Percentiles rank a stretch among this genome's conserved stretches.
Evolutionary conservation across 1,140 invertebrate species (phyloP).

Genomic region (Cotesia glomerata): DNA sequence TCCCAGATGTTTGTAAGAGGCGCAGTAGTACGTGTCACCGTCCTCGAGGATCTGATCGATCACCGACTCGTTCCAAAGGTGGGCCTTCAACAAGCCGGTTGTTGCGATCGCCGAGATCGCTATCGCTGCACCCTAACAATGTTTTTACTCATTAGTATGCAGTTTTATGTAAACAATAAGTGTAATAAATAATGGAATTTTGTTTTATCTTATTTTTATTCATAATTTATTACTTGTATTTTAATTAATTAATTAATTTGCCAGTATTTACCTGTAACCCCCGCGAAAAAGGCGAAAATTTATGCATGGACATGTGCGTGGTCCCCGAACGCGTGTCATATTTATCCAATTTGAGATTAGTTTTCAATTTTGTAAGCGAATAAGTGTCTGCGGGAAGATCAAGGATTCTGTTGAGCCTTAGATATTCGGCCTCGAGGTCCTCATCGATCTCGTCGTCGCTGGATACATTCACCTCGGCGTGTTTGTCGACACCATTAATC

Average conservation of each 20-base stretch:
- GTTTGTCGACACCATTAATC: slow-evolving; percentile 28
- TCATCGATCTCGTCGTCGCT: slow-evolving; percentile 47
- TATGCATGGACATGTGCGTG: slow-evolving; percentile 46
- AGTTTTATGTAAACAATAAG: neutral
- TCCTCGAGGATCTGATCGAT: slow-evolving; percentile 58
- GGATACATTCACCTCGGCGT: slow-evolving; percentile 32
- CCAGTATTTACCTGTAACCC: slow-evolving; percentile 50
- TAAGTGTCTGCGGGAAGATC: slow-evolving; percentile 49
- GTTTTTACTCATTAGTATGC: neutral
- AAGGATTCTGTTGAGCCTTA: slow-evolving; percentile 42
- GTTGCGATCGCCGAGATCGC: slow-evolving; percentile 56
- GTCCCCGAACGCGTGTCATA: slow-evolving; percentile 48
- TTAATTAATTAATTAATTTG: too few relatives aligned
- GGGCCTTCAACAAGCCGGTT: slow-evolving; percentile 43
- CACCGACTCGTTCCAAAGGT: slow-evolving; percentile 49
- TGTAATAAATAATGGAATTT: neutral
- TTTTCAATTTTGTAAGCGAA: slow-evolving; percentile 48
- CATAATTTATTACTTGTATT: neutral
- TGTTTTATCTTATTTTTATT: neutral
- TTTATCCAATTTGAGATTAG: slow-evolving; percentile 44
- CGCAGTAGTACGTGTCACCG: slow-evolving; percentile 52
- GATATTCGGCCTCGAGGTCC: slow-evolving; percentile 45
- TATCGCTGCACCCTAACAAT: slow-evolving; percentile 46
- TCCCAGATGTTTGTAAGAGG: slow-evolving; percentile 48
- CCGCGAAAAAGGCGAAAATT: slow-evolving; percentile 54